A percentile compares a stretch with the other conserved stretches of the same genome.
These are phyloP conservation scores for Proteles cristata DNA, from an alignment of 2,113 vertebrate genomes.

Conservation along the genomic window DNA sequence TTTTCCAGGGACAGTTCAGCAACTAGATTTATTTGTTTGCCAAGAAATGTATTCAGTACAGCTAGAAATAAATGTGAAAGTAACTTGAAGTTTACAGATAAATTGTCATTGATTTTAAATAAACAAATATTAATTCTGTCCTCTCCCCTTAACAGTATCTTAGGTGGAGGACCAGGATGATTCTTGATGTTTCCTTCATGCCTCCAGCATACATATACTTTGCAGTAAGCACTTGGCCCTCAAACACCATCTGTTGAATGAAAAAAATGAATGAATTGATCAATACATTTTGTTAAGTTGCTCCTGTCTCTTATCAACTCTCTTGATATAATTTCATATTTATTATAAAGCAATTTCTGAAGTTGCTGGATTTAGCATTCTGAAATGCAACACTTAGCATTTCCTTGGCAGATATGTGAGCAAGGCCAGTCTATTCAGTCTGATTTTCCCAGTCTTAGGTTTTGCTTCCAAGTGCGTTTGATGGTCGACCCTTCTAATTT, in stretches of 20 bases:
- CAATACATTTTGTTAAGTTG: background rate
- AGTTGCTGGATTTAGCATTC: background rate
- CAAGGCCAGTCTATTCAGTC: background rate
- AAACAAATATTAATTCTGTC: background rate
- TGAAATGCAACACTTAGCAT: background rate
- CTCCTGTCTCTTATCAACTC: slow-evolving; percentile 25
- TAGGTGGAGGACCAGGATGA: background rate
- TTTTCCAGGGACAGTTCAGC: background rate
- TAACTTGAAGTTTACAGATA: background rate
- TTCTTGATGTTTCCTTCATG: background rate
- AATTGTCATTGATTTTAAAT: slow-evolving; percentile 31
- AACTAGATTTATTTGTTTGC: slow-evolving; percentile 12
- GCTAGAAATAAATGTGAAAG: background rate
- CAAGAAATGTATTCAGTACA: slow-evolving; percentile 13
- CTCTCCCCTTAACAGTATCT: background rate
- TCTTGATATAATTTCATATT: background rate
- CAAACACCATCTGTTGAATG: background rate
- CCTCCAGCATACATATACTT: background rate
- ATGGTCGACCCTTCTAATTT: background rate
- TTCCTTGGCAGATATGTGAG: background rate
- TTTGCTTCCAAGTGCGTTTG: background rate
- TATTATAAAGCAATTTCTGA: slow-evolving; percentile 38
- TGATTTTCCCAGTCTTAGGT: background rate
- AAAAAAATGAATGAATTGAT: slow-evolving; percentile 13
- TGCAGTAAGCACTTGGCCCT: background rate